A percentile compares a stretch with the other conserved stretches of the same genome.
These are phyloP conservation scores for Alexandromys fortis DNA, from an alignment of 2,113 vertebrate genomes.

Conservation along the genomic window DNA sequence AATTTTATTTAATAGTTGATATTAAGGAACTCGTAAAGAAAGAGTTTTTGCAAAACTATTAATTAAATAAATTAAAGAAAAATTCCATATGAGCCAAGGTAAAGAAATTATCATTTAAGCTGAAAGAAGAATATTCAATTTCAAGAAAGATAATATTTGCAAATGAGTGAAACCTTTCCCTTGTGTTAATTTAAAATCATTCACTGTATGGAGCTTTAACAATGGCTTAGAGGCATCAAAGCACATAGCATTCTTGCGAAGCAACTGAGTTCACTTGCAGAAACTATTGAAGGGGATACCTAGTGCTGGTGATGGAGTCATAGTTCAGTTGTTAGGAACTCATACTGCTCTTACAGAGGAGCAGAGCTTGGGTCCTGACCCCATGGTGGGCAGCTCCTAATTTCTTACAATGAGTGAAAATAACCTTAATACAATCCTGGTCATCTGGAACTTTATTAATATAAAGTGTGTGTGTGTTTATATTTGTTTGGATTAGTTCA, in stretches of 20 bases:
- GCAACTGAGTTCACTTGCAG: neutral
- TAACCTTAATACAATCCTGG: neutral
- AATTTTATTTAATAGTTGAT: constrained; percentile 1
- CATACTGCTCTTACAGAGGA: neutral
- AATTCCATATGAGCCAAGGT: neutral
- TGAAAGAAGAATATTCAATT: neutral
- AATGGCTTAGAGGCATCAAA: neutral
- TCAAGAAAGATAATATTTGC: neutral
- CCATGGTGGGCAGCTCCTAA: no score
- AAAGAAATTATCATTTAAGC: neutral
- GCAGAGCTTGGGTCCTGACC: neutral
- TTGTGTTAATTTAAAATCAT: neutral
- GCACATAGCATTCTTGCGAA: neutral
- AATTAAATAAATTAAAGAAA: neutral
- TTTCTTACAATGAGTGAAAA: neutral
- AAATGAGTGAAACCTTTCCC: neutral
- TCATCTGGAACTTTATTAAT: neutral
- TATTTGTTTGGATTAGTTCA: neutral
- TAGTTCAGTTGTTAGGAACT: neutral
- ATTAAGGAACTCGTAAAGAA: neutral
- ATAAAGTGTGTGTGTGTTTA: neutral
- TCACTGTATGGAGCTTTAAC: neutral
- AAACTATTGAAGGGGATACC: neutral
- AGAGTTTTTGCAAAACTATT: neutral
- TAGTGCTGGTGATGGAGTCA: neutral